Evolutionary conservation across 2,888 invertebrate species (phyloP).

Genomic region (Ariolimax columbianus): DNA sequence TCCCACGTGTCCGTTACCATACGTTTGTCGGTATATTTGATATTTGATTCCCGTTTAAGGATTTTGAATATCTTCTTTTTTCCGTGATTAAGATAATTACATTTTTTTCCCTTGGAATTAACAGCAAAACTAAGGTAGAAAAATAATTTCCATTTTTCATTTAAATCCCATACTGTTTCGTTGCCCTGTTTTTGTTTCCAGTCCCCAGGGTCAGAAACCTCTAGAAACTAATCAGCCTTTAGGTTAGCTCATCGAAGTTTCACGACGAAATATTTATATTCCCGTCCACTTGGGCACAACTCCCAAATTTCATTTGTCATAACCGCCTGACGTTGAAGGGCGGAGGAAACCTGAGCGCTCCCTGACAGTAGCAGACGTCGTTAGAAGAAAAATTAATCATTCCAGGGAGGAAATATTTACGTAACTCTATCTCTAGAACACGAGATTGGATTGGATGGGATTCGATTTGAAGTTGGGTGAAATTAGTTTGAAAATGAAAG

Average conservation of each 20-base stretch:
- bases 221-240: background rate
- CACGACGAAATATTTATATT: background rate
- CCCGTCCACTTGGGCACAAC: background rate
- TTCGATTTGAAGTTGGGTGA: background rate
- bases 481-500: slow-evolving; percentile 37
- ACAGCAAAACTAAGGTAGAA: too few relatives aligned
- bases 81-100: too few relatives aligned
- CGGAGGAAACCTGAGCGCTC: background rate
- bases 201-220: background rate
- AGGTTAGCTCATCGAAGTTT: background rate
- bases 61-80: too few relatives aligned
- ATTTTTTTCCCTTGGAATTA: too few relatives aligned
- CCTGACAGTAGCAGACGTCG: slow-evolving; percentile 9
- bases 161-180: background rate
- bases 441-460: slow-evolving; percentile 11
- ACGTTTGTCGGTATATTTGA: too few relatives aligned
- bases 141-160: background rate
- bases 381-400: slow-evolving; percentile 29
- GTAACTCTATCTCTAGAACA: slow-evolving; percentile 15
- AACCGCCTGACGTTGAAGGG: slow-evolving; percentile 6
- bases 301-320: slow-evolving; percentile 38
- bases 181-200: background rate
- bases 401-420: slow-evolving; percentile 27
- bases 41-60: too few relatives aligned
- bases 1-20: too few relatives aligned